Base-by-base conservation (phyloP, 2,797 vertebrate genomes). In the Pangasius krempfi region DNA sequence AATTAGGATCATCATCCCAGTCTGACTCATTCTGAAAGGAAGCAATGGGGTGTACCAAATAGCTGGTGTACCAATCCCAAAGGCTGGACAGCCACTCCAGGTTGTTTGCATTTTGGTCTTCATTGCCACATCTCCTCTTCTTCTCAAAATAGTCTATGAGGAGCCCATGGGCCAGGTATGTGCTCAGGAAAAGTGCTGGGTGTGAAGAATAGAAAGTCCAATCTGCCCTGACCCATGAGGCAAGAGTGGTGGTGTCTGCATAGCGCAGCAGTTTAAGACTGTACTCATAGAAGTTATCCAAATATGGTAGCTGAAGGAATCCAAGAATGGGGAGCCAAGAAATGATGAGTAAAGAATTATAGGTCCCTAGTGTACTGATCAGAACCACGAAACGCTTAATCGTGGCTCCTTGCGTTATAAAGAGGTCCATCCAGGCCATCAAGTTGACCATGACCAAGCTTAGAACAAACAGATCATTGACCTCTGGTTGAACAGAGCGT, bases 151-250 rank as follows among this genome's bases (percentile, higher is more conserved):
- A 99, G 95, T 99, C 98, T 0, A 99, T 97, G 4, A 99, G 95
- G 76, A 99, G 96, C 80, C 98, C 98, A 0, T 99, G 97, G 66
- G 97, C 98, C 73, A 99, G 95, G 93, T 99, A 99, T 0, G 98
- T 99, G 93, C 97, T 97, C 87, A 99, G 96, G 94, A 99, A 99
- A 82, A 99, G 97, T 60, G 98, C 98, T 0, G 98, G 98, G 87
- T 99, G 98, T 0, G 98, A 99, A 0, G 98, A 98, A 91, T 99
- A 99, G 94, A 99, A 99, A 93, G 98, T 98, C 98, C 98, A 99
- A 85, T 99, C 98, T 0, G 97, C 96, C 92, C 98, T 94, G 5
- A 99, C 97, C 95, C 99, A 97, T 2, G 98, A 98, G 90, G 98
- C 98, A 84, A 99, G 91, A 8, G 97, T 96, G 47, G 98, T 99